Percentiles rank a stretch among this genome's conserved stretches.
These are phyloP conservation scores for Brachypteracias leptosomus DNA, from an alignment of 2,113 vertebrate species.

Conservation along the genomic window DNA sequence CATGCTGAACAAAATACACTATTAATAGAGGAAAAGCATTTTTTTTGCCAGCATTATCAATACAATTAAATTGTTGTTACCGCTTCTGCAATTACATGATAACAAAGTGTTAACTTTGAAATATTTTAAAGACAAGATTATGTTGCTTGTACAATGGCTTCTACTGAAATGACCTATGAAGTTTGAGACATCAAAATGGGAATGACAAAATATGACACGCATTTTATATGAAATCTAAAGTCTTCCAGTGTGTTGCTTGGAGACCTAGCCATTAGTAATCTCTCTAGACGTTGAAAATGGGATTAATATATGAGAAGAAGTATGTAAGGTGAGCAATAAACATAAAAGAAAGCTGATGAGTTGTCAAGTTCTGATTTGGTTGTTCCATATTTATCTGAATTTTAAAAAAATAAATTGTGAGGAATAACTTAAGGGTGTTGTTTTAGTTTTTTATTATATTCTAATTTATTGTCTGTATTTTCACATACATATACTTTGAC, in stretches of 20 bases:
- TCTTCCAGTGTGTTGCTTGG: background rate
- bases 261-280: background rate
- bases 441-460: background rate
- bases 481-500: background rate
- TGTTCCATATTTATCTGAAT: background rate
- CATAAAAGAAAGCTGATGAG: background rate
- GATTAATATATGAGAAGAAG: background rate
- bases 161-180: conserved; percentile 15
- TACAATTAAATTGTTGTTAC: background rate
- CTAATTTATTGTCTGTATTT: background rate
- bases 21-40: background rate
- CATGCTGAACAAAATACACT: background rate
- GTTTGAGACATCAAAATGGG: background rate
- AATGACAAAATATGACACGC: conserved; percentile 20
- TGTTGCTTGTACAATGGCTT: background rate
- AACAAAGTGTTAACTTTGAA: background rate
- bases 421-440: background rate
- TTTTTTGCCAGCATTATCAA: background rate
- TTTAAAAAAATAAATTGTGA: background rate
- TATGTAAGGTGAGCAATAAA: conserved; percentile 10
- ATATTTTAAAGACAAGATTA: background rate
- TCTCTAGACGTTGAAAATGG: background rate
- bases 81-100: background rate
- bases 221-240: conserved; percentile 23
- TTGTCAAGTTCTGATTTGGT: background rate